Evolutionary conservation across 2,797 vertebrate species (phyloP), one percentile per base, ranked within the genome.

Genomic region (Propithecus perrieri): DNA sequence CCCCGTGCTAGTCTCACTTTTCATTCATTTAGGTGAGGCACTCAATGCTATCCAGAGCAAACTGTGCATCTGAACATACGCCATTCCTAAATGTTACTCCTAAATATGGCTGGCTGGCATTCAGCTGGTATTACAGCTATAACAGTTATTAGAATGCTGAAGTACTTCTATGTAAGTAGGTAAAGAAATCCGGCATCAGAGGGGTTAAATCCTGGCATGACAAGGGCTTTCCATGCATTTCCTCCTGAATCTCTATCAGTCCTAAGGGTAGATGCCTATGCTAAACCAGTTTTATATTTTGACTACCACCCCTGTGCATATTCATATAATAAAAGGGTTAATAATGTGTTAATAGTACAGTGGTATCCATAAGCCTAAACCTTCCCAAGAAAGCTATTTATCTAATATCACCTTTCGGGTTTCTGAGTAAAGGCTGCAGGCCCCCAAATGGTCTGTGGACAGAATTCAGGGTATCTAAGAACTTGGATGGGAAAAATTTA

Each of bases 401-500:
- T 17, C 55, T 41, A 30, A 20, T 89, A 67, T 43, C 38, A 69
- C 20, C 57, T 90, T 94, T 53, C 24, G 72, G 2, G 18, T 71
- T 94, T 76, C 83, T 95, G 26, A 48, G 41, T 83, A 88, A 79
- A 61, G 30, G 20, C 4, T 11, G 10, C 20, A 53, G 35, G 22
- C 17, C 46, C n/a, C 17, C 35, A 63, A 2, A 35, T 76, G 76
- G 38, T 43, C 43, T 76, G 13, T 48, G 74, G 20, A 30, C 95
- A 7, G 55, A 91, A 94, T 89, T 81, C 24, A 55, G 11, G 5
- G 24, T 7, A 15, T 78, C 71, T 88, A 17, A 48, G 50, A 76
- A 81, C 41, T 57, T 76, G 24, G 28, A 35, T 76, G 53, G 53
- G 79, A 38, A 96, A 89, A 30, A n/a, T 80, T 57, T 69, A 75